Conservation (phyloP, 2,888 invertebrate species). For the Synergus umbraculus region DNA sequence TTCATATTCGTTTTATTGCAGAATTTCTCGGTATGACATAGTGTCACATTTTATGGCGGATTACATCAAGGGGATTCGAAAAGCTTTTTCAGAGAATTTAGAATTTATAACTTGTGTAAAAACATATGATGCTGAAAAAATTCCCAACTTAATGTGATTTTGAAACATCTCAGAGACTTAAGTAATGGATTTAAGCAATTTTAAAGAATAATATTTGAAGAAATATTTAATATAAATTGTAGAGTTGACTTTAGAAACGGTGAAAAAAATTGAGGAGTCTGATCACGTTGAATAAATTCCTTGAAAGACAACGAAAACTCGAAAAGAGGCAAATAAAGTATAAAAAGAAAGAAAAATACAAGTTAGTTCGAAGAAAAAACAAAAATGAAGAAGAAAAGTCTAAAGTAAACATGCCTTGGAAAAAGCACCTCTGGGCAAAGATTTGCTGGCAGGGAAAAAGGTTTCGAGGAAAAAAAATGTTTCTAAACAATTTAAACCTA, state of each 20-base stretch:
- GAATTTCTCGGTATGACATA: neutral
- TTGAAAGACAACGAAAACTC: neutral
- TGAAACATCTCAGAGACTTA: neutral
- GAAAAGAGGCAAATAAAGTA: neutral
- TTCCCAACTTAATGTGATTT: neutral
- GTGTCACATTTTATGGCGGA: neutral
- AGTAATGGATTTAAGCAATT: neutral
- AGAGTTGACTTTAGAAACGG: too few relatives aligned
- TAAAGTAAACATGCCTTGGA: constrained; percentile 23
- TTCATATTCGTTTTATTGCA: constrained; percentile 1
- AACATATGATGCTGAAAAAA: neutral
- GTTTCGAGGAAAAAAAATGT: constrained; percentile 19
- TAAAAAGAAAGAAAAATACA: neutral
- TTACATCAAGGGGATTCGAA: neutral
- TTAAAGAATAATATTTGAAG: neutral
- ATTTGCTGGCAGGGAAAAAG: constrained; percentile 19
- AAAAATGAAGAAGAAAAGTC: constrained; percentile 8
- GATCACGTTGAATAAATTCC: neutral
- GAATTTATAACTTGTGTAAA: neutral
- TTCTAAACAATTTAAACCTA: constrained; percentile 33
- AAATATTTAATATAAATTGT: too few relatives aligned
- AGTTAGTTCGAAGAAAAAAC: constrained; percentile 4
- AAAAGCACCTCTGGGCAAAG: constrained; percentile 15
- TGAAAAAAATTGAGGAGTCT: neutral
- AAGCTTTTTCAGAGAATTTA: neutral